Evolutionary conservation across 2,113 vertebrate species (phyloP).

Genomic region (Dolichallabes microphthalmus): DNA sequence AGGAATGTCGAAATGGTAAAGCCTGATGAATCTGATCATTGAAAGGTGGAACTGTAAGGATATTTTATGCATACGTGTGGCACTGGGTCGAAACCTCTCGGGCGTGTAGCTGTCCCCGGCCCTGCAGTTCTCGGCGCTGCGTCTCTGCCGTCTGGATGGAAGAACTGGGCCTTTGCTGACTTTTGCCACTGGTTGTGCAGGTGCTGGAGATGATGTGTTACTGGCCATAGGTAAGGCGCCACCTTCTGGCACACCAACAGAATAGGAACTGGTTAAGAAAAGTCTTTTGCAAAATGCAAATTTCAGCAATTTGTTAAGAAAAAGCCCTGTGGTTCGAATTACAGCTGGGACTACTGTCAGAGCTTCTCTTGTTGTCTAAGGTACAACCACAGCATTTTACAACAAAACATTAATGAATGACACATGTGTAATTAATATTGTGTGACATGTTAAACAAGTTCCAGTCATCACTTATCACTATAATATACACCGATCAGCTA

Average conservation of each 20-base stretch:
- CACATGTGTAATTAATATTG: neutral
- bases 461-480: neutral
- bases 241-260: conserved; percentile 68
- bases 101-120: conserved; percentile 80
- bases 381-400: neutral
- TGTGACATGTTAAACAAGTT: neutral
- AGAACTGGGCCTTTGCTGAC: conserved; percentile 5
- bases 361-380: neutral
- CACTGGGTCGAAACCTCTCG: conserved; percentile 79
- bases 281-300: neutral
- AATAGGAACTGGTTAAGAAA: neutral
- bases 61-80: conserved; percentile 70
- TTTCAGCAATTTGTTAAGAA: neutral
- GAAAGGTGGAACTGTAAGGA: neutral
- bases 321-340: neutral
- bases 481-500: neutral
- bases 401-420: neutral
- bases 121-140: conserved; percentile 78
- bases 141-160: conserved; percentile 65
- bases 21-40: neutral
- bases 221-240: conserved; percentile 69
- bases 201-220: conserved; percentile 47
- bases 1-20: neutral
- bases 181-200: conserved; percentile 48
- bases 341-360: neutral